A percentile compares a stretch with the other conserved stretches of the same genome.
These are phyloP conservation scores for Ardeotis arabs DNA, from an alignment of 2,113 vertebrate genomes.

Conservation along the genomic window DNA sequence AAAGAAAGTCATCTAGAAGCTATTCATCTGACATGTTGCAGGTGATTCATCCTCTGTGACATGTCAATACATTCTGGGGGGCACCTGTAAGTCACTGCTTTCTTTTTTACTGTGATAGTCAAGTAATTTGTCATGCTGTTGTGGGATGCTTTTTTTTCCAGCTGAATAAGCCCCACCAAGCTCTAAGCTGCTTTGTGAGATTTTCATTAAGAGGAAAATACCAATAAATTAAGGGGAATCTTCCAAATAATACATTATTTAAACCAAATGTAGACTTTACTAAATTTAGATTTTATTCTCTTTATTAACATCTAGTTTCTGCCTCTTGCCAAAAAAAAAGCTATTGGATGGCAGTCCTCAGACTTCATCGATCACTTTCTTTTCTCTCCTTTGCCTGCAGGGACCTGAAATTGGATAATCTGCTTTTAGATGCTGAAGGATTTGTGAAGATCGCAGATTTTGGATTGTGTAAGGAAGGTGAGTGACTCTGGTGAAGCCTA, in stretches of 20 bases:
- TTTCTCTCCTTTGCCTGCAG: slow-evolving; percentile 63
- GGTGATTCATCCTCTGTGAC: slow-evolving; percentile 35
- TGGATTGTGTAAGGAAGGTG: slow-evolving; percentile 97
- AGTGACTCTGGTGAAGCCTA: not conserved
- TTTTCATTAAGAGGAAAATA: not conserved
- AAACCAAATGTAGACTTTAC: not conserved
- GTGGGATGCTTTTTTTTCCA: not conserved
- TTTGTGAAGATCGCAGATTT: slow-evolving; percentile 98
- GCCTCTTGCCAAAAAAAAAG: not conserved
- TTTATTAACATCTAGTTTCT: not conserved
- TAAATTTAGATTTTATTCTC: not conserved
- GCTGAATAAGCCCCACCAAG: not conserved
- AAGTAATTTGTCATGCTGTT: not conserved
- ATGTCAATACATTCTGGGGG: not conserved
- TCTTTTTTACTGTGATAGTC: not conserved
- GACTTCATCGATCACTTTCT: not conserved
- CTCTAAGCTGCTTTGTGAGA: slow-evolving; percentile 2
- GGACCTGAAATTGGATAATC: slow-evolving; percentile 95
- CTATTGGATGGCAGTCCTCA: not conserved
- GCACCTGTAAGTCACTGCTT: slow-evolving; percentile 8
- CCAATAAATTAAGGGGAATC: not conserved
- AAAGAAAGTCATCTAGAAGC: slow-evolving; percentile 31
- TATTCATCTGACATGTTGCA: slow-evolving; percentile 14
- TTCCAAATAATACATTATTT: not conserved
- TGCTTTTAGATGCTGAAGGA: slow-evolving; percentile 91